phyloP scores from a whole-genome alignment of 2,797 vertebrate species.

The Cottoperca gobio region DNA sequence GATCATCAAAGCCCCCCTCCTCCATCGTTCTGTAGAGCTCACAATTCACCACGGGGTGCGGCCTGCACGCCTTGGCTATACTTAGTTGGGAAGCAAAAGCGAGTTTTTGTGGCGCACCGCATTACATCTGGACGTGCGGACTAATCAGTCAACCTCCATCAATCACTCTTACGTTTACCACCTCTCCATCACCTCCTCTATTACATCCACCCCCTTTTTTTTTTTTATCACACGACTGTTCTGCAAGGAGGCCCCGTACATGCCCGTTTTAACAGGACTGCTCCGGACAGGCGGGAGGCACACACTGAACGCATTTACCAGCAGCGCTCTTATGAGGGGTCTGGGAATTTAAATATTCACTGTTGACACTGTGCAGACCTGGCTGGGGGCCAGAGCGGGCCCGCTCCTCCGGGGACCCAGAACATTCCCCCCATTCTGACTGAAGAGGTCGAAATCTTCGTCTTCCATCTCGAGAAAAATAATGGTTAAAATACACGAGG shows the following conservation, averaged over 20 bases:
- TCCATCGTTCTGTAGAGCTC: constrained; percentile 41
- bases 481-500: constrained; percentile 61
- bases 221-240: constrained; percentile 9
- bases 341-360: constrained; percentile 99
- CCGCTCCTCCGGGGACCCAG: constrained; percentile 81
- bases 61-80: constrained; percentile 61
- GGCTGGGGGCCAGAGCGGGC: constrained; percentile 86
- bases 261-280: constrained; percentile 62
- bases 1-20: constrained; percentile 39
- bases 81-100: constrained; percentile 60
- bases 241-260: constrained; percentile 42
- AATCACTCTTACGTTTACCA: constrained; percentile 75
- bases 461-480: constrained; percentile 80
- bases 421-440: constrained; percentile 84
- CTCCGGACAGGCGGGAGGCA: constrained; percentile 80
- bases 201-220: constrained; percentile 45
- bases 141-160: constrained; percentile 78
- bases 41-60: constrained; percentile 67
- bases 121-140: constrained; percentile 76
- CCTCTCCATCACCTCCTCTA: constrained; percentile 76
- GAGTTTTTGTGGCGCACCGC: constrained; percentile 75
- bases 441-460: constrained; percentile 87
- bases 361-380: constrained; percentile 96
- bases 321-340: constrained; percentile 96
- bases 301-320: constrained; percentile 97